phyloP scores from a whole-genome alignment of 2,113 vertebrate species.

The Indicator indicator region DNA sequence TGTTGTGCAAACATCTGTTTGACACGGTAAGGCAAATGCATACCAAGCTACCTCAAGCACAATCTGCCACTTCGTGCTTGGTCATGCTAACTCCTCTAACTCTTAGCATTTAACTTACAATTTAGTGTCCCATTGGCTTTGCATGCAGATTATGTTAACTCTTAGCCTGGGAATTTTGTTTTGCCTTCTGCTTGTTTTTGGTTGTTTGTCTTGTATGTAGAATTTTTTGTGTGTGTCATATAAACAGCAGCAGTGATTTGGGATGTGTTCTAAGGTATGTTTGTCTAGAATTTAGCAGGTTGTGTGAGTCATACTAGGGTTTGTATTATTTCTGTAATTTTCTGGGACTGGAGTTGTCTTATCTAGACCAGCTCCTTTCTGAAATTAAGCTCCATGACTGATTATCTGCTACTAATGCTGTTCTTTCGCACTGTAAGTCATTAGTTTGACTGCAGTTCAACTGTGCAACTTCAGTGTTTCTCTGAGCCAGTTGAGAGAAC shows the following conservation, averaged over 20 bases:
- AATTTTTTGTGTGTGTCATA: neutral
- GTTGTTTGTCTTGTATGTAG: neutral
- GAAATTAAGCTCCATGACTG: neutral
- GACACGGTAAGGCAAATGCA: neutral
- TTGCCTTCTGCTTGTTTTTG: neutral
- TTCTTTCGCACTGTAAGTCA: neutral
- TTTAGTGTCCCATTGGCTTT: neutral
- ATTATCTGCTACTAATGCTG: neutral
- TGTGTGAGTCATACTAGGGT: neutral
- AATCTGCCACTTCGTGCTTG: fast-evolving
- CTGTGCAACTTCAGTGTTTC: neutral
- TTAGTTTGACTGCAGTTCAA: neutral
- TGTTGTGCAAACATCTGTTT: neutral
- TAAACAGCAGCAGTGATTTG: neutral
- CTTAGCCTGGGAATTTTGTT: conserved; percentile 8
- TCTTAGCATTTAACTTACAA: neutral
- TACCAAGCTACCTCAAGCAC: neutral
- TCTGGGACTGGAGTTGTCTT: neutral
- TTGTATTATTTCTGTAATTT: neutral
- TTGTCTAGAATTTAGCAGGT: neutral
- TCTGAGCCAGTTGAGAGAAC: neutral
- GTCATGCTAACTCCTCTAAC: fast-evolving
- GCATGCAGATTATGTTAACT: neutral
- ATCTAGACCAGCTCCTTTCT: neutral
- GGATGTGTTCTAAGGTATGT: neutral